Percentiles rank a stretch among this genome's conserved stretches.
Evolutionary conservation across 2,888 invertebrate species (phyloP).

Genomic region (Drymonia ruficornis): DNA sequence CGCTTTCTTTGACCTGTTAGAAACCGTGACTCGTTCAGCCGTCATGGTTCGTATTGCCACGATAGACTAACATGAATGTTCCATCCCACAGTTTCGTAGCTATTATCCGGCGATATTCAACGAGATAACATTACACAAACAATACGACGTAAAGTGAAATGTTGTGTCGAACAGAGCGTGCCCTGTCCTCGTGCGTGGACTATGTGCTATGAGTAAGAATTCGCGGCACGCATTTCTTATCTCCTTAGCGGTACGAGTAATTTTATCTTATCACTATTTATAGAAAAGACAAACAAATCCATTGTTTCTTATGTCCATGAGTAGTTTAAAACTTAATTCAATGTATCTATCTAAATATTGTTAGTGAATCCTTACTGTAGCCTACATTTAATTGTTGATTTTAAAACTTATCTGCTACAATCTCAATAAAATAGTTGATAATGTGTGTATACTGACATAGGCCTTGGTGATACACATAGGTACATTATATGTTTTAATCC

Average conservation of each 20-base stretch:
- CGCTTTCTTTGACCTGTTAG: constrained; percentile 73
- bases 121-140: constrained; percentile 13
- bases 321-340: constrained; percentile 22
- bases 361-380: not conserved
- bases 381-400: not conserved
- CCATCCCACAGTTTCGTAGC: constrained; percentile 13
- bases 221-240: constrained; percentile 49
- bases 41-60: constrained; percentile 49
- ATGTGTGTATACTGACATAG: not conserved
- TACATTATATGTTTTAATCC: not conserved
- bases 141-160: constrained; percentile 21
- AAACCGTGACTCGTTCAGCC: constrained; percentile 59
- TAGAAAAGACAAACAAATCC: constrained; percentile 41
- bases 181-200: constrained; percentile 22
- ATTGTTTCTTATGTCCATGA: constrained; percentile 37
- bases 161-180: constrained; percentile 21
- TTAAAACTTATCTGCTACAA: constrained; percentile 9
- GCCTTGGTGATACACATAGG: not conserved
- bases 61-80: constrained; percentile 27
- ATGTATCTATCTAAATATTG: constrained; percentile 4
- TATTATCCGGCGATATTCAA: constrained; percentile 9
- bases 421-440: constrained; percentile 8
- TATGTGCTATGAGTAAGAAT: constrained; percentile 36
- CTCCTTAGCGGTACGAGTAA: constrained; percentile 38
- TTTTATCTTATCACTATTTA: constrained; percentile 48